Evolutionary conservation across 2,888 invertebrate species (phyloP), one percentile per base, ranked within the genome.

Genomic region (Volucella inanis): DNA sequence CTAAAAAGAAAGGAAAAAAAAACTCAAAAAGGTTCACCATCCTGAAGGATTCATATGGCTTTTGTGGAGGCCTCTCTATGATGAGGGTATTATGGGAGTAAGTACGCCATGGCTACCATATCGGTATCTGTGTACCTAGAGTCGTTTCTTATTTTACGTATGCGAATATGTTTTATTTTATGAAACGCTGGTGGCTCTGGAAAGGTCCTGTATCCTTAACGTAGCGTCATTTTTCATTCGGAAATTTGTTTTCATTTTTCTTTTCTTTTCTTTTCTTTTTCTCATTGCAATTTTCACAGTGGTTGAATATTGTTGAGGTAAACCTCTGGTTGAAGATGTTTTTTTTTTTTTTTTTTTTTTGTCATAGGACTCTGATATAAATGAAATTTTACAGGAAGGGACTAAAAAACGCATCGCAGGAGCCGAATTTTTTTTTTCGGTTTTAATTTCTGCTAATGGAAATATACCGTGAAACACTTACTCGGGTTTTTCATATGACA

Each of bases 361-460:
- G n/a, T n/a, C 11, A 39, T 9, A 15, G 39, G 41, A 55, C 49
- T 49, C 49, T 65, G 47, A 31, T 31, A 39, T 43, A 75, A 65
- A 50, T 67, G 75, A 43, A 59, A 65, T 67, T 50, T 39, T 31
- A 14, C 31, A 50, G 67, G 67, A 59, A 75, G 10, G n/a, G 50
- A 67, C 57, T 75, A 49, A 14, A 68, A 78, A 77, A 72, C 65
- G 71, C 61, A 72, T 15, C 43, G 43, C 2, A 62, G 38, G 41
- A 54, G 47, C n/a, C 31, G 45, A 18, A 11, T 77, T 47, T 41
- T 15, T 49, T 55, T 74, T 38, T 49, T 50, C 61, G n/a, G 76
- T 77, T 78, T 82, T 67, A 77, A 72, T 67, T 77, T 68, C 61
- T 78, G 31, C 12, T 72, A 78, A 82, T 82, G 82, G 82, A 82